Conservation (phyloP, 2,113 vertebrate genomes). For the Scopus umbretta region DNA sequence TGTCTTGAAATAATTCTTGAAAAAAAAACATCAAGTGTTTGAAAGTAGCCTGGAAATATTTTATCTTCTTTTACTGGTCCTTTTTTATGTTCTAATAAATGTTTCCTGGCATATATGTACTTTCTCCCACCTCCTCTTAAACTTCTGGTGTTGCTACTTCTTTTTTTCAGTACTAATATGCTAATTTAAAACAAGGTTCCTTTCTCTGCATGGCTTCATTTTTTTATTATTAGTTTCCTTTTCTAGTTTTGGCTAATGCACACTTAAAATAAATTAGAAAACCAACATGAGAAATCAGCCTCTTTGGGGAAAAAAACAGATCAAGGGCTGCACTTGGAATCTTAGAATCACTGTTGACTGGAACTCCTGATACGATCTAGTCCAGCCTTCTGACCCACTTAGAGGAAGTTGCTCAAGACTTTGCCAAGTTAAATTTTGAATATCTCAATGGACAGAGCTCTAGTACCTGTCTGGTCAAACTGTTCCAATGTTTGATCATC, state of each 20-base stretch:
- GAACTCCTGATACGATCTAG: not conserved
- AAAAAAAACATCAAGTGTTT: not conserved
- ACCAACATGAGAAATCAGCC: not conserved
- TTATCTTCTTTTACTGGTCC: not conserved
- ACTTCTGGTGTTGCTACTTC: not conserved
- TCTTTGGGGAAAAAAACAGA: not conserved
- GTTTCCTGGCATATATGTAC: not conserved
- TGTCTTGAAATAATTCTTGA: not conserved
- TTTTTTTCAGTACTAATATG: not conserved
- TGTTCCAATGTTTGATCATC: not conserved
- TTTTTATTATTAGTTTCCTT: not conserved
- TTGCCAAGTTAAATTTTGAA: not conserved
- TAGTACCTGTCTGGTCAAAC: not conserved
- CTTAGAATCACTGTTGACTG: not conserved
- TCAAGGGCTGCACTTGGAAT: not conserved
- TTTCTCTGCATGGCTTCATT: not conserved
- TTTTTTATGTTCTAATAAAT: not conserved
- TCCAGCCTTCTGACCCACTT: no score
- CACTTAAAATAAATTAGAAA: not conserved
- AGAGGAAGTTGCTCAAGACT: not conserved
- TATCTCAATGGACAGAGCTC: not conserved
- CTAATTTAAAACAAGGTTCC: not conserved
- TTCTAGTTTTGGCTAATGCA: not conserved
- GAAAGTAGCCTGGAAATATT: not conserved
- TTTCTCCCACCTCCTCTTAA: not conserved